Evolutionary conservation across 2,113 vertebrate genomes (phyloP).

Genomic region (Elephantulus edwardii): DNA sequence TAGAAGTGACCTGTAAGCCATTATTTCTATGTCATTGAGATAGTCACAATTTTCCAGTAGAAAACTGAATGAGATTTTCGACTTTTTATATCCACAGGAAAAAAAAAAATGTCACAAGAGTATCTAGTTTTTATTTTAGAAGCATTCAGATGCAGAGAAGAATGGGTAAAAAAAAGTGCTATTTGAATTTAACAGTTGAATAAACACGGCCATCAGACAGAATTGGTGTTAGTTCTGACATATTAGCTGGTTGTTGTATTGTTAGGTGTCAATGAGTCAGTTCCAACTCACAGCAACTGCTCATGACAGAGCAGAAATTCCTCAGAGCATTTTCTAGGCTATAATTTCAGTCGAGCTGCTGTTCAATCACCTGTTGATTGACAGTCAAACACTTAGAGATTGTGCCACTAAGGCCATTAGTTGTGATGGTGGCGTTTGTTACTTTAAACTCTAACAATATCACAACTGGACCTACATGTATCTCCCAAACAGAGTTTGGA

Average conservation of each 20-base stretch:
- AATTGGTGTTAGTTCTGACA: background rate
- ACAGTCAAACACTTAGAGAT: background rate
- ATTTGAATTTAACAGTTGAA: background rate
- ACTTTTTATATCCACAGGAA: conserved; percentile 20
- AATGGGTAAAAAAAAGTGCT: background rate
- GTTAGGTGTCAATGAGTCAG: background rate
- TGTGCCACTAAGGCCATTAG: background rate
- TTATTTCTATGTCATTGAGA: conserved; percentile 12
- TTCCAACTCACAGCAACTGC: background rate
- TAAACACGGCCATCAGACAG: background rate
- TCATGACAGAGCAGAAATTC: background rate
- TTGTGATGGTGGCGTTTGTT: background rate
- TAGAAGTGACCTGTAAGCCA: background rate
- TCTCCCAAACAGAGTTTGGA: background rate
- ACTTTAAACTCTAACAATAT: background rate
- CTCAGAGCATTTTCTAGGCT: background rate
- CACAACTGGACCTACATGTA: background rate
- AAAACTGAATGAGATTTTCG: conserved; percentile 32
- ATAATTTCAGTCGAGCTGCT: background rate
- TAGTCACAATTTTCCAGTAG: background rate
- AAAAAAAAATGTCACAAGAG: conserved; percentile 14
- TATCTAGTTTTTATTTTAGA: conserved; percentile 10
- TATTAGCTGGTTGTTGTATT: background rate
- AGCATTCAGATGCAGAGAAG: background rate
- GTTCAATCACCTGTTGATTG: background rate